Base-by-base conservation (phyloP, 2,888 invertebrate species). In the Lottia gigantea region DNA sequence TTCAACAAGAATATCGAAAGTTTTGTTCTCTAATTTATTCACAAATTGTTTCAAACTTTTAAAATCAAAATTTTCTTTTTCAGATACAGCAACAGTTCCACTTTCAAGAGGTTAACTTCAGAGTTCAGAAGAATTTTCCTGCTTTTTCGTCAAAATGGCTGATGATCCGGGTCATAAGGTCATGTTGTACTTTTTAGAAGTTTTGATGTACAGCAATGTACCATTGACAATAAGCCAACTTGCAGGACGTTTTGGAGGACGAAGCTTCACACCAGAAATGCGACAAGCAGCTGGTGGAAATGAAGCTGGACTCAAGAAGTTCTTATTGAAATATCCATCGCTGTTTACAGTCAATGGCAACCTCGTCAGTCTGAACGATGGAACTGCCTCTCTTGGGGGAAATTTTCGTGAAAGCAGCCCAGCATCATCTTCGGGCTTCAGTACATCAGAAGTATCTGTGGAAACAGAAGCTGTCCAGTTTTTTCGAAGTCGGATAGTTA, bases 191-290 rank as follows among this genome's bases (percentile, higher is more conserved):
- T 99, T 99, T 91, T 94, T 98, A 89, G 99, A 99, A 91, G 94
- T 97, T 86, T 92, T 99, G 82, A 93, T 99, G 92, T 97, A 98
- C 90, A 97, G 97, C 91, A 84, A 85, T 63, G 95, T 95, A 89
- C 95, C 97, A 78, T 92, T 98, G 89, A 96, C 97, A 80, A 92
- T 98, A 85, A 97, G 97, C 90, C 98, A 99, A 91, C 92, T 99
- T 83, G 97, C 97, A 88, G 98, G 98, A 90, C 97, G 98, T 90
- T 99, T 99, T 90, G 98, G 98, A 85, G 97, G 98, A 82, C 97
- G 97, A 90, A 98, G 96, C 81, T 99, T 99, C 90, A 97, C 98
- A 31, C 95, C 97, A 91, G 98, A 98, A 91, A 98, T 98, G 98
- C 80, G 88, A 62, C 81, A 85, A 62, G 90, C 91, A 63, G 90